A percentile compares a stretch with the other conserved stretches of the same genome.
These are phyloP conservation scores for Gopherus flavomarginatus DNA, from an alignment of 2,113 vertebrate species.

Conservation along the genomic window DNA sequence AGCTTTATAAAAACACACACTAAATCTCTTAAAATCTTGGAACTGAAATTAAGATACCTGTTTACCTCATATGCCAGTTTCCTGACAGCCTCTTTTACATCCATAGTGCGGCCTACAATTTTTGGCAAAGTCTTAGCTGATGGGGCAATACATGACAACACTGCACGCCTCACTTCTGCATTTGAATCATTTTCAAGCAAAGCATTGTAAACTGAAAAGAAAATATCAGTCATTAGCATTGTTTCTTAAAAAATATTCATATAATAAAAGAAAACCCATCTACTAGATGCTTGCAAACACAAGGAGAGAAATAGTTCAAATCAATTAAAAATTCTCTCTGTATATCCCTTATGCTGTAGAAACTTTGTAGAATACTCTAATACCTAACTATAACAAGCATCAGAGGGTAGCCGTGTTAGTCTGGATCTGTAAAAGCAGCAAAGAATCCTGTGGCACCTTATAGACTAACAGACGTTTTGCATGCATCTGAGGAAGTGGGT, in stretches of 20 bases:
- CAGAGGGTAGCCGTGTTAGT: too few species aligned
- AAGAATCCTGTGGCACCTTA: too few species aligned
- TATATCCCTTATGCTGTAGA: background rate
- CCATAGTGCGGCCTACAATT: constrained; percentile 90
- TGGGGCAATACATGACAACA: constrained; percentile 92
- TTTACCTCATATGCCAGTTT: constrained; percentile 93
- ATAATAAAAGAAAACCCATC: background rate
- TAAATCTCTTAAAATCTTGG: background rate
- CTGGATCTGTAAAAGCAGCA: too few species aligned
- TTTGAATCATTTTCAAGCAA: constrained; percentile 94
- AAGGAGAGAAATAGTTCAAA: background rate
- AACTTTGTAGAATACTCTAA: background rate
- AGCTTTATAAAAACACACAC: background rate
- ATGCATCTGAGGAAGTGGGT: too few species aligned
- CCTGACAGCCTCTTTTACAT: constrained; percentile 92
- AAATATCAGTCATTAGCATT: background rate
- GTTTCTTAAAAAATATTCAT: background rate
- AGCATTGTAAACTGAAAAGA: constrained; percentile 84
- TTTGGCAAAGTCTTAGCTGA: constrained; percentile 87
- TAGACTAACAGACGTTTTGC: too few species aligned
- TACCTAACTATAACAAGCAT: background rate
- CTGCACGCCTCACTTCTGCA: constrained; percentile 92
- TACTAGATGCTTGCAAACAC: background rate
- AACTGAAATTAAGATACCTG: background rate
- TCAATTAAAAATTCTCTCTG: background rate